A percentile compares a stretch with the other conserved stretches of the same genome.
These are phyloP conservation scores for Labeo rohita DNA, from an alignment of 2,113 vertebrate genomes.

Conservation along the genomic window DNA sequence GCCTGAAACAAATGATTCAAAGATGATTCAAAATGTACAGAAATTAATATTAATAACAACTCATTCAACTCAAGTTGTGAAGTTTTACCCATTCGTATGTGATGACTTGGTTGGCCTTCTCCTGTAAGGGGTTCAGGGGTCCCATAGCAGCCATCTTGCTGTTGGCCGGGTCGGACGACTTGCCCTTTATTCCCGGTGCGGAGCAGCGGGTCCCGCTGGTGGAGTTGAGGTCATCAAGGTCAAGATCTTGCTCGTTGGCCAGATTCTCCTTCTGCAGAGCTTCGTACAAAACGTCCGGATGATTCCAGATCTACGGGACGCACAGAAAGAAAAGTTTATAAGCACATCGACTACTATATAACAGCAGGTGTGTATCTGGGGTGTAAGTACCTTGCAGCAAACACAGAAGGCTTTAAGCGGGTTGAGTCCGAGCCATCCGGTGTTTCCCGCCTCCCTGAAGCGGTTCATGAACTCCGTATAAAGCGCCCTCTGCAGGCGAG, in stretches of 20 bases:
- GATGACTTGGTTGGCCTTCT: slow-evolving; percentile 93
- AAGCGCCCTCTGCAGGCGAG: slow-evolving; percentile 89
- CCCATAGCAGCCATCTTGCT: slow-evolving; percentile 83
- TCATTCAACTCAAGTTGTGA: background rate
- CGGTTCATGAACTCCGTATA: slow-evolving; percentile 98
- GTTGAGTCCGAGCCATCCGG: slow-evolving; percentile 96
- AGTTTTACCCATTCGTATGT: slow-evolving; percentile 95
- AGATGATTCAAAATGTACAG: background rate
- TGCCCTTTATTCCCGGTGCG: slow-evolving; percentile 83
- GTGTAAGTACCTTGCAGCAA: slow-evolving; percentile 89
- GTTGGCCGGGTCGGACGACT: slow-evolving; percentile 83
- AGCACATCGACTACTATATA: background rate
- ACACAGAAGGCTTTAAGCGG: slow-evolving; percentile 98
- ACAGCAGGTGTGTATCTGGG: background rate
- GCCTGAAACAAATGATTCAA: slow-evolving; percentile 75
- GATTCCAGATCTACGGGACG: slow-evolving; percentile 93
- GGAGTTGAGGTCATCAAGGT: slow-evolving; percentile 91
- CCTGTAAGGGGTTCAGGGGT: slow-evolving; percentile 87
- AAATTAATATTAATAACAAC: too few relatives aligned
- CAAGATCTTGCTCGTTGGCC: slow-evolving; percentile 93
- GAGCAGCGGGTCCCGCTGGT: slow-evolving; percentile 83
- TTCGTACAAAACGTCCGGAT: slow-evolving; percentile 96
- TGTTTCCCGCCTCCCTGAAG: slow-evolving; percentile 95
- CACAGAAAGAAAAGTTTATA: background rate
- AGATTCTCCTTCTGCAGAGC: slow-evolving; percentile 94